These are phyloP conservation scores for Chaetorhynchus papuensis DNA, from an alignment of 2,113 vertebrate genomes.

Conservation along the genomic window DNA sequence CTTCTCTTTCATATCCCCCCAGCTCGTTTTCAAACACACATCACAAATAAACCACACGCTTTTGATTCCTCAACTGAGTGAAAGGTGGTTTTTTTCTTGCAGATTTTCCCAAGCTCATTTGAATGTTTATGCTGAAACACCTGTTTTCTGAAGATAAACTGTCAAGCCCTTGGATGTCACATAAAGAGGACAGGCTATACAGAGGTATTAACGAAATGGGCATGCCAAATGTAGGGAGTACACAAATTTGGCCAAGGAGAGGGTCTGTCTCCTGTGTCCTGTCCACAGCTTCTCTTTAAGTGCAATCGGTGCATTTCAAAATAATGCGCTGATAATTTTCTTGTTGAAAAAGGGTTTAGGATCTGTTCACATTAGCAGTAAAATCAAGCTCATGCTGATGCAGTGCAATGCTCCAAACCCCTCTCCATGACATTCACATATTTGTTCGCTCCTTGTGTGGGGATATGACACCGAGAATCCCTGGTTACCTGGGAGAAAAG, in stretches of 20 bases:
- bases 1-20: neutral
- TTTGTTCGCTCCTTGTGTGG: neutral
- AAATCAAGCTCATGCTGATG: neutral
- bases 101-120: slow-evolving; percentile 35
- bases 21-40: neutral
- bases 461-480: neutral
- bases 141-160: slow-evolving; percentile 31
- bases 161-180: neutral
- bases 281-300: neutral
- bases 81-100: neutral
- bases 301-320: neutral
- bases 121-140: slow-evolving; percentile 37
- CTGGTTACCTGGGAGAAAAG: neutral
- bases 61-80: neutral
- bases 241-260: neutral
- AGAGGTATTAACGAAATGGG: neutral
- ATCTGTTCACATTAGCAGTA: neutral
- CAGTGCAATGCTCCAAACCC: neutral
- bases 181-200: neutral
- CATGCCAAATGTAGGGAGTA: neutral
- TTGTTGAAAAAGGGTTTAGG: neutral
- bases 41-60: slow-evolving; percentile 3
- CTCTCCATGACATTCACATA: neutral
- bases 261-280: neutral
- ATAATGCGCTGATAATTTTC: neutral